Percentiles rank a stretch among this genome's conserved stretches.
Conservation (phyloP, 2,113 vertebrate species). For the Stigmatopora nigra region DNA sequence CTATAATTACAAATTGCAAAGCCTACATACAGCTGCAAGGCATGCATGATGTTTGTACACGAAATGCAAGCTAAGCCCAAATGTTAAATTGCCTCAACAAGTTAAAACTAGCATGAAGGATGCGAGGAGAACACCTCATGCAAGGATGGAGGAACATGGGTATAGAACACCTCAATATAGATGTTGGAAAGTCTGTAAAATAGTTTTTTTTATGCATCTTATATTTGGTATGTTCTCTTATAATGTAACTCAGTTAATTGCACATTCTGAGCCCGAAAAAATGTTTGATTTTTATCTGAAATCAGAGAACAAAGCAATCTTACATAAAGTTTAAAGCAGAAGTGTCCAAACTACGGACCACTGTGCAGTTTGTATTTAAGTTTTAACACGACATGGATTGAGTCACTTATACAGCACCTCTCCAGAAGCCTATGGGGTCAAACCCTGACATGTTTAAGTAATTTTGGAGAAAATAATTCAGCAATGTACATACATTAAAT, state of each 20-base stretch:
- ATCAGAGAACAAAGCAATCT: too few species aligned
- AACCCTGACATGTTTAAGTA: too few species aligned
- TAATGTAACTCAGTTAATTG: not conserved
- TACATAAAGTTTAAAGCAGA: too few species aligned
- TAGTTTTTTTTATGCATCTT: not conserved
- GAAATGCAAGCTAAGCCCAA: conserved; percentile 74
- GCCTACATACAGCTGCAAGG: conserved; percentile 79
- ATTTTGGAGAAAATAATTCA: too few species aligned
- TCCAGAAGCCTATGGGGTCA: too few species aligned
- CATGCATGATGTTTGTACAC: conserved; percentile 88
- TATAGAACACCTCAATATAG: conserved; percentile 25
- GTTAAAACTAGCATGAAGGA: conserved; percentile 52
- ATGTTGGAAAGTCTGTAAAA: not conserved
- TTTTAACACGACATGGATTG: too few species aligned
- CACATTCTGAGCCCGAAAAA: not conserved
- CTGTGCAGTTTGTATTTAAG: too few species aligned
- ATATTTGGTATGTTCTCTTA: conserved; percentile 25
- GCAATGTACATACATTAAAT: too few species aligned
- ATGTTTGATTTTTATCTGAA: too few species aligned
- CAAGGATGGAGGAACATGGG: conserved; percentile 37
- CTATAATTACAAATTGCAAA: conserved; percentile 77
- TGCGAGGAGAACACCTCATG: conserved; percentile 60
- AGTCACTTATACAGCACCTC: too few species aligned
- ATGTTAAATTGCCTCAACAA: conserved; percentile 50
- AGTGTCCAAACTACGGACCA: too few species aligned